These are phyloP conservation scores for Cherax destructor DNA, from an alignment of 1,140 invertebrate species.

Conservation along the genomic window DNA sequence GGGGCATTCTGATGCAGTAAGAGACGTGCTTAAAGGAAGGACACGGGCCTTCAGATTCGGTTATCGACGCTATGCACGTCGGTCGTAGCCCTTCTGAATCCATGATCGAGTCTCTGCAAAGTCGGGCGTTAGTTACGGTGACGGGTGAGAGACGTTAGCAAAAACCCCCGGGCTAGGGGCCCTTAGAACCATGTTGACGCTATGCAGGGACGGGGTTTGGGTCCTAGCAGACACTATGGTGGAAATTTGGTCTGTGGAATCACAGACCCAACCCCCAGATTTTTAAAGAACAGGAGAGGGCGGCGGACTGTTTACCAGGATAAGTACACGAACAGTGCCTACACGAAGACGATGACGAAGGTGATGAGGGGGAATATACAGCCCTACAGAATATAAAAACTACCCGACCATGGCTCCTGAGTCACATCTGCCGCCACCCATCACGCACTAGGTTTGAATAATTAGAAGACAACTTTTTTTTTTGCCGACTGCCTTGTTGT, in stretches of 20 bases:
- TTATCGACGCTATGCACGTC: slow-evolving; percentile 35
- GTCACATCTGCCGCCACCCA: slow-evolving; percentile 12
- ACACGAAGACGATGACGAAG: slow-evolving; percentile 49
- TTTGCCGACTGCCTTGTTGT: slow-evolving; percentile 47
- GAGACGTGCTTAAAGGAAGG: background rate
- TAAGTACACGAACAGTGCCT: slow-evolving; percentile 62
- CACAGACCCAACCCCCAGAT: slow-evolving; percentile 45
- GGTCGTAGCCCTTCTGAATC: slow-evolving; percentile 6
- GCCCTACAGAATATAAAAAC: slow-evolving; percentile 59
- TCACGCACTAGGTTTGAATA: background rate
- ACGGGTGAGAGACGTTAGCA: slow-evolving; percentile 23
- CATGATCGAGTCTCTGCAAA: slow-evolving; percentile 32
- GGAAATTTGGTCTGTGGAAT: slow-evolving; percentile 14
- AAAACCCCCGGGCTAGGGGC: slow-evolving; percentile 17
- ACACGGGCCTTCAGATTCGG: slow-evolving; percentile 3
- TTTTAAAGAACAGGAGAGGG: slow-evolving; percentile 40
- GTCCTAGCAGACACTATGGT: slow-evolving; percentile 18
- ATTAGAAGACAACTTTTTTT: slow-evolving; percentile 38
- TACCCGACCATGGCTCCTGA: slow-evolving; percentile 62
- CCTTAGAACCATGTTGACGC: slow-evolving; percentile 25
- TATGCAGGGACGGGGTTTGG: background rate
- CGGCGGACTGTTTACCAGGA: slow-evolving; percentile 57
- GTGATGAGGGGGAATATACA: slow-evolving; percentile 38
- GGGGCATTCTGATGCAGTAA: slow-evolving; percentile 1
- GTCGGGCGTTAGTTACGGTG: background rate